Evolutionary conservation across 2,113 vertebrate genomes (phyloP).

Genomic region (Neodontobutis hainanensis): DNA sequence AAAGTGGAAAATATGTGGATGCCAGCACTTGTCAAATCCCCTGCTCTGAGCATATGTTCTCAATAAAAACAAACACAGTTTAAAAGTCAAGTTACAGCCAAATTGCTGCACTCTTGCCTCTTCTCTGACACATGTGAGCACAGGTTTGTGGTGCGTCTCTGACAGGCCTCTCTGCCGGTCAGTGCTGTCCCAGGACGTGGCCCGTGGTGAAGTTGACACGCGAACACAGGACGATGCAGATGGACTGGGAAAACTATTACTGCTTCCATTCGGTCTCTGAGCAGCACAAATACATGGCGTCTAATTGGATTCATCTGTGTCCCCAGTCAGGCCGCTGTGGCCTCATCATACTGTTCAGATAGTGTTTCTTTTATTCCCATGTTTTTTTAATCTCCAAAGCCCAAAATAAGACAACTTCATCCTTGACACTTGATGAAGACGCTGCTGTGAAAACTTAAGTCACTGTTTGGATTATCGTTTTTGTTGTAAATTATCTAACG

Average conservation of each 20-base stretch:
- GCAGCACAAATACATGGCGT: slow-evolving; percentile 11
- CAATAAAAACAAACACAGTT: neutral
- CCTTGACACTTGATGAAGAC: neutral
- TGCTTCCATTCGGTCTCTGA: slow-evolving; percentile 20
- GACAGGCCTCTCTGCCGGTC: slow-evolving; percentile 12
- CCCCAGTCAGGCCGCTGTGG: slow-evolving; percentile 44
- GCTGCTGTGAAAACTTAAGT: neutral
- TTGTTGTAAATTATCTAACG: neutral
- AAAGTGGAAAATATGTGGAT: neutral
- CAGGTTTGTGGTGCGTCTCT: neutral
- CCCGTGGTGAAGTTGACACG: slow-evolving; percentile 33
- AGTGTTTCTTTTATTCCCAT: slow-evolving; percentile 40
- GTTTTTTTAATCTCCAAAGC: neutral
- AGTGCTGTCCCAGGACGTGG: slow-evolving; percentile 18
- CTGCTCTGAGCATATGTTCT: slow-evolving; percentile 1
- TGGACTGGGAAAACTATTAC: slow-evolving; percentile 71
- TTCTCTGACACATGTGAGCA: neutral
- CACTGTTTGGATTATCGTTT: neutral
- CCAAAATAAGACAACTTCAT: neutral
- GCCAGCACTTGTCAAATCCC: neutral
- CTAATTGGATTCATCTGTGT: slow-evolving; percentile 74
- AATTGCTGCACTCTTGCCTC: neutral
- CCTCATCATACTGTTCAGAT: slow-evolving; percentile 53
- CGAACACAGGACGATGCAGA: slow-evolving; percentile 13
- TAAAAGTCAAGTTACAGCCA: neutral